Evolutionary conservation across 2,888 invertebrate genomes (phyloP).

Genomic region (Drosophila maculinotata): DNA sequence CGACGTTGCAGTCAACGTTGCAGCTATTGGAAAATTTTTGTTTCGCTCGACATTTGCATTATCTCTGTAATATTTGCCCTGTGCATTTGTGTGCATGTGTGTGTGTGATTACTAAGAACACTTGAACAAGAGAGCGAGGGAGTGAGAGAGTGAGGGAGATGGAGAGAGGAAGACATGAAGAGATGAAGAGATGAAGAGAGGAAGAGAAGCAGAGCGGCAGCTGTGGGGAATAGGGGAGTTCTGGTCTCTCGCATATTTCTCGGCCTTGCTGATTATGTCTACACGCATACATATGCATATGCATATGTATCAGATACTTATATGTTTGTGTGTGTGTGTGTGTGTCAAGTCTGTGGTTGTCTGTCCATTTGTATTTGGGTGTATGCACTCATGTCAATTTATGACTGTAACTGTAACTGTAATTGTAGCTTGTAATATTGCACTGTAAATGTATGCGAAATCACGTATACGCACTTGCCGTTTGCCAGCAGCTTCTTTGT

Average conservation of each 20-base stretch:
- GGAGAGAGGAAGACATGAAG: neutral
- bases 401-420: constrained; percentile 17
- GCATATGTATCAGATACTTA: neutral
- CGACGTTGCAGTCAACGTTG: constrained; percentile 16
- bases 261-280: constrained; percentile 74
- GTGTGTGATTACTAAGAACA: constrained; percentile 28
- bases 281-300: neutral
- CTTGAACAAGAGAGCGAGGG: constrained; percentile 19
- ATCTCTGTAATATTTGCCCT: constrained; percentile 53
- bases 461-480: constrained; percentile 25
- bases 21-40: constrained; percentile 73
- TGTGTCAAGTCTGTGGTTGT: constrained; percentile 17
- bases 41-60: constrained; percentile 66
- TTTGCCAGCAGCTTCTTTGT: constrained; percentile 46
- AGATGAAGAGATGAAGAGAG: neutral
- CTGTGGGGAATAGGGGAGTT: constrained; percentile 27
- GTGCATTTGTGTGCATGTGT: constrained; percentile 22
- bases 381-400: constrained; percentile 25
- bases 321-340: constrained; percentile 28
- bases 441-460: constrained; percentile 24
- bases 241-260: constrained; percentile 41
- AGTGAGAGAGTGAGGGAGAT: constrained; percentile 2
- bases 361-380: constrained; percentile 29
- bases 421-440: constrained; percentile 1
- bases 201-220: constrained; percentile 2